A percentile compares a stretch with the other conserved stretches of the same genome.
These are phyloP conservation scores for Flabesymbios commensalis DNA, from an alignment of 2,888 invertebrate species.

Conservation along the genomic window DNA sequence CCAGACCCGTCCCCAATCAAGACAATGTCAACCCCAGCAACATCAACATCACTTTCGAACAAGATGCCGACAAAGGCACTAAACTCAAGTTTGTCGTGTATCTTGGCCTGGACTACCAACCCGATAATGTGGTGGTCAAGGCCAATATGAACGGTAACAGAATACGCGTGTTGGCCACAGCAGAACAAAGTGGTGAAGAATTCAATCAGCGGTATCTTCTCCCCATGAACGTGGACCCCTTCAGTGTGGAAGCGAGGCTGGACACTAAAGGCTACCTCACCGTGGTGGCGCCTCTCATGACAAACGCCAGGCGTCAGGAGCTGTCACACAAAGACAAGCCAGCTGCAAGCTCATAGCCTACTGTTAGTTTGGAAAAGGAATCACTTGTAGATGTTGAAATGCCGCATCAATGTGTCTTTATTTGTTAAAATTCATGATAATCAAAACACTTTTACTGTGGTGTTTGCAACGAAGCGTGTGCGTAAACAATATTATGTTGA, in stretches of 20 bases:
- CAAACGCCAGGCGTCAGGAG: too few relatives aligned
- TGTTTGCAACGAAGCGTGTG: too few relatives aligned
- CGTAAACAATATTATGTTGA: too few relatives aligned
- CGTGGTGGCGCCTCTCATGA: conserved; percentile 22
- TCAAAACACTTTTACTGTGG: too few relatives aligned
- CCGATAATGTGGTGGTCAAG: conserved; percentile 21
- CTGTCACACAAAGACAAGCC: too few relatives aligned
- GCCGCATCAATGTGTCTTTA: too few relatives aligned
- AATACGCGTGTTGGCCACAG: conserved; percentile 17
- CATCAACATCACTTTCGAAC: conserved; percentile 4
- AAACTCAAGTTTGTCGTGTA: conserved; percentile 10
- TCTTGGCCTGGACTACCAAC: conserved; percentile 17
- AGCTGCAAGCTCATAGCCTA: too few relatives aligned
- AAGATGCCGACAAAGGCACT: conserved; percentile 4
- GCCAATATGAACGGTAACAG: conserved; percentile 21
- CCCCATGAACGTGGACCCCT: conserved; percentile 26
- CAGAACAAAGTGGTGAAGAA: neutral
- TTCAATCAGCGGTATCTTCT: conserved; percentile 16
- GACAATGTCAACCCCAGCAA: neutral
- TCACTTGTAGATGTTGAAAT: too few relatives aligned
- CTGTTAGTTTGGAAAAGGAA: too few relatives aligned
- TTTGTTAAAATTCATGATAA: too few relatives aligned
- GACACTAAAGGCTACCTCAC: conserved; percentile 19
- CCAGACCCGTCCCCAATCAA: neutral
- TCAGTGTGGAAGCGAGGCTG: conserved; percentile 15